These are phyloP conservation scores for Oceanodroma tethys DNA, from an alignment of 2,113 vertebrate genomes.

Conservation along the genomic window DNA sequence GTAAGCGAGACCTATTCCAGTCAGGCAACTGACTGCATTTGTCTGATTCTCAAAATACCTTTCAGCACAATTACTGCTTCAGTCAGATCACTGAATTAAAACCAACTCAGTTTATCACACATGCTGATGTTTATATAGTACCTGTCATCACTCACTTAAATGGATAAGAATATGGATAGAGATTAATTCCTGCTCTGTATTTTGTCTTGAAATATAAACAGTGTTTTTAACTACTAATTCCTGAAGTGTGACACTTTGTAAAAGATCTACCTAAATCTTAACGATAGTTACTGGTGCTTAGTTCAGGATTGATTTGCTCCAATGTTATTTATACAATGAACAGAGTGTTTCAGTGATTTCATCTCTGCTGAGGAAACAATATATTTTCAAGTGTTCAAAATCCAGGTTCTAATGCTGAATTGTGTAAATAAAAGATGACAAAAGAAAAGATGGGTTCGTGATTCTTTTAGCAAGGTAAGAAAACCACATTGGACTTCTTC, in stretches of 20 bases:
- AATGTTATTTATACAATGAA: neutral
- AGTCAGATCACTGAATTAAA: neutral
- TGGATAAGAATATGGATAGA: neutral
- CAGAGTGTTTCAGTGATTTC: neutral
- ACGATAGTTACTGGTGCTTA: neutral
- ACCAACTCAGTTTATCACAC: neutral
- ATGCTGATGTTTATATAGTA: slow-evolving; percentile 29
- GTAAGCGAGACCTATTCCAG: neutral
- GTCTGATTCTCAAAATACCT: neutral
- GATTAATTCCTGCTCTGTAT: slow-evolving; percentile 29
- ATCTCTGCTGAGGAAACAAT: neutral
- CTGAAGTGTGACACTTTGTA: neutral
- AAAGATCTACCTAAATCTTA: neutral
- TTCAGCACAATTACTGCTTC: neutral
- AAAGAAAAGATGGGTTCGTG: neutral
- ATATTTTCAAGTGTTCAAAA: neutral
- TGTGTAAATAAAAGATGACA: neutral
- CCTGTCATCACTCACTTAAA: slow-evolving; percentile 50
- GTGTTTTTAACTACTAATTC: slow-evolving; percentile 28
- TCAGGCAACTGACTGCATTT: neutral
- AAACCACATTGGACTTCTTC: neutral
- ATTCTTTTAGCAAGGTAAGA: neutral
- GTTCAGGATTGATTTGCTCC: neutral
- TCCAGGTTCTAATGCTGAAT: neutral
- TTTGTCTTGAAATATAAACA: slow-evolving; percentile 30